Evolutionary conservation across 2,113 vertebrate genomes (phyloP).

Genomic region (Regulus satrapa): DNA sequence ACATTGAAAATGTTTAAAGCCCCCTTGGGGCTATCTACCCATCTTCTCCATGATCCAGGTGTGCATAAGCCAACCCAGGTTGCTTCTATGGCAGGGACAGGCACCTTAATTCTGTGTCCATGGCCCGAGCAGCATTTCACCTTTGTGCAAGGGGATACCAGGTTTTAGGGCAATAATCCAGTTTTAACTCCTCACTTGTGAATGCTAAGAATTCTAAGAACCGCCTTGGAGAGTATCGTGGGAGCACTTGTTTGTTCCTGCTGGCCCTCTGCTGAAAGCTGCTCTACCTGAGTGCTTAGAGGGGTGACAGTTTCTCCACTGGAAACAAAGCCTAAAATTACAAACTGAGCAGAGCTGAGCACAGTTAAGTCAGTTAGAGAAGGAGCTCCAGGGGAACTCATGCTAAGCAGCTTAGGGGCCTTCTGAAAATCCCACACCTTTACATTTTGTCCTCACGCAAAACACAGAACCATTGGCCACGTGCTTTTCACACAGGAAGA

Average conservation of each 20-base stretch:
- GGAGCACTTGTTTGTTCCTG: neutral
- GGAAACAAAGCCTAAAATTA: neutral
- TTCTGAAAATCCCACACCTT: neutral
- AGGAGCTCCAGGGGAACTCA: neutral
- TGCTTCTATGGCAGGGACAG: neutral
- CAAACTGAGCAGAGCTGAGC: neutral
- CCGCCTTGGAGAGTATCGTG: neutral
- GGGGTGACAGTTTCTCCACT: neutral
- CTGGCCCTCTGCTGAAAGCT: neutral
- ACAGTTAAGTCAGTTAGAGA: neutral
- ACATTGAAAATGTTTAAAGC: fast-evolving
- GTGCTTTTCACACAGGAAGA: neutral
- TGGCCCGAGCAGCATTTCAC: neutral
- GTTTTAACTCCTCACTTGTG: neutral
- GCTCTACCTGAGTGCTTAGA: neutral
- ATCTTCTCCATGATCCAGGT: neutral
- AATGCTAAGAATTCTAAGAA: neutral
- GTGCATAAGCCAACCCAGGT: neutral
- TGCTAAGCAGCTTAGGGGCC: neutral
- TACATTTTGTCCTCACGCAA: neutral
- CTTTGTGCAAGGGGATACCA: neutral
- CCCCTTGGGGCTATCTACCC: neutral
- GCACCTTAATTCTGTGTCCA: neutral
- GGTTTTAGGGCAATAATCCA: neutral
- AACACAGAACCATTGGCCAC: neutral